A percentile compares a stretch with the other conserved stretches of the same genome.
phyloP scores from a whole-genome alignment of 2,888 invertebrate species.

The Pyrochroa serraticornis region DNA sequence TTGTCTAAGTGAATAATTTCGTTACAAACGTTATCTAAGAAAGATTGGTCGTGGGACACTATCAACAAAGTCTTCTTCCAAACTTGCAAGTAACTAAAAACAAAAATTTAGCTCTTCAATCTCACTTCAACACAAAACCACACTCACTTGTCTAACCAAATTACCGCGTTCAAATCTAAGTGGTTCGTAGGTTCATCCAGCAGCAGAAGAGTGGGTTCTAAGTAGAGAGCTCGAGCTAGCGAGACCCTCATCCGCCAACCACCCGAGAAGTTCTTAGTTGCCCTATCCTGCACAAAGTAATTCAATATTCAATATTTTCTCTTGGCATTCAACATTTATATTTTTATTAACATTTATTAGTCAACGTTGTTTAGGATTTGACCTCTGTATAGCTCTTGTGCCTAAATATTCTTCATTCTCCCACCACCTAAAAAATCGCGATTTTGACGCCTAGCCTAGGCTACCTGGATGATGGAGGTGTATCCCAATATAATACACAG shows the following conservation, averaged over 20 bases:
- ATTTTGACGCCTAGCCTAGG: too few species aligned
- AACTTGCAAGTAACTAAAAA: conserved; percentile 84
- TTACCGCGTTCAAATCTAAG: conserved; percentile 98
- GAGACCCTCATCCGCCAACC: conserved; percentile 99
- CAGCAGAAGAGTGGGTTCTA: conserved; percentile 95
- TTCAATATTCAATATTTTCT: neutral
- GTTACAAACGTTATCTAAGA: conserved; percentile 98
- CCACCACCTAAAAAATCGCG: too few species aligned
- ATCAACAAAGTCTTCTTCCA: conserved; percentile 99
- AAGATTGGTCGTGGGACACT: conserved; percentile 99
- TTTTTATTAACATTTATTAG: neutral
- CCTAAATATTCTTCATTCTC: too few species aligned
- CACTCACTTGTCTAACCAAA: conserved; percentile 97
- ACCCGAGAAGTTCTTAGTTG: conserved; percentile 88
- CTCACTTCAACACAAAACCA: neutral
- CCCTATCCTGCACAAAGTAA: conserved; percentile 64
- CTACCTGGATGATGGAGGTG: too few species aligned
- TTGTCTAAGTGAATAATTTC: conserved; percentile 97
- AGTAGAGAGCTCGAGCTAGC: conserved; percentile 91
- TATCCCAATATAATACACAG: too few species aligned
- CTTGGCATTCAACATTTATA: neutral
- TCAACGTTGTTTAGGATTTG: too few species aligned
- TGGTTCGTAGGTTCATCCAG: conserved; percentile 99
- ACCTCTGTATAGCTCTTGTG: too few species aligned
- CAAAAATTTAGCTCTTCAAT: neutral